Base-by-base conservation (phyloP, 2,888 invertebrate genomes). In the Osmoderma eremita region DNA sequence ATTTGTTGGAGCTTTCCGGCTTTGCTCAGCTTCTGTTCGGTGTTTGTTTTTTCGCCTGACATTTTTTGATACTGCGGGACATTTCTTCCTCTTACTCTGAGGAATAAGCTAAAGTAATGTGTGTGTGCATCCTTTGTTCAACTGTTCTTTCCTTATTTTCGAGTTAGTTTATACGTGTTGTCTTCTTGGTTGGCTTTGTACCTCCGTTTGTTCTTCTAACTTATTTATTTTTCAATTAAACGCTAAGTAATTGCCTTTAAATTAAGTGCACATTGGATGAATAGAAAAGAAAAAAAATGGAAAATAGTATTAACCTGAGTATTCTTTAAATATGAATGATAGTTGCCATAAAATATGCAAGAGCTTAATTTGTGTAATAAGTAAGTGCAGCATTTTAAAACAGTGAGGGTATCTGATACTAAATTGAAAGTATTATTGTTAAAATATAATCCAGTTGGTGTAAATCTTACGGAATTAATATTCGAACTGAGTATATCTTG, bases 151-250 rank as follows among this genome's bases (percentile, higher is more conserved):
- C 24, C 58, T 58, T 41, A 24, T 56, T 45, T n/a, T 17, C 20
- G 30, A 0, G 15, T 45, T 17, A 30, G 45, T 48, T 45, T 45
- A 24, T 48, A 41, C 42, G 22, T 10, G 30, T 20, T 24, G 42
- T 42, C 45, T 41, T 45, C 30, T 48, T 24, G 5, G 15, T 45
- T 39, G n/a, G 12, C 10, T 61, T 15, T 41, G 58, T n/a, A 24
- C 3, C 30, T 45, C 13, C 45, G 45, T 8, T 30, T 30, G 58
- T 24, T 22, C 20, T 41, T 15, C 45, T 61, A 45, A 61, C 30
- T 61, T 30, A 61, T 61, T 61, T 61, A 61, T 61, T 61, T 61
- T 48, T 61, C 41, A 61, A 61, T 61, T 61, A 45, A 30, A 45
- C 45, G 30, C 45, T 61, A 61, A 48, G 58, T 61, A 61, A 61